phyloP scores from a whole-genome alignment of 1,140 invertebrate genomes.

The Trichonephila inaurata region DNA sequence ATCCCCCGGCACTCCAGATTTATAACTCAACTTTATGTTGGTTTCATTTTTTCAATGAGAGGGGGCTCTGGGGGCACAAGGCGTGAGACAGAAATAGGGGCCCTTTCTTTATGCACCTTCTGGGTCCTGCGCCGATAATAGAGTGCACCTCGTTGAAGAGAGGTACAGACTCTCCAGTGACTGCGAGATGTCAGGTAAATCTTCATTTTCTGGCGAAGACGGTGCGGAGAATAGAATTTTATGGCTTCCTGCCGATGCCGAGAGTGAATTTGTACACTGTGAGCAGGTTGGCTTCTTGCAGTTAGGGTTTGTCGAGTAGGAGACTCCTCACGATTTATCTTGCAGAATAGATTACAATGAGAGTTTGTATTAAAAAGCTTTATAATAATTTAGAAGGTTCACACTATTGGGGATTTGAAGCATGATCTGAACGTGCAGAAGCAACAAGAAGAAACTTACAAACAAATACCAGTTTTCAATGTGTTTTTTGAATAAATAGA shows the following conservation, averaged over 20 bases:
- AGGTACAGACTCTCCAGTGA: background rate
- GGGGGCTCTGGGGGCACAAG: slow-evolving; percentile 22
- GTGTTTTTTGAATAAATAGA: too few species aligned
- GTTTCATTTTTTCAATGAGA: slow-evolving; percentile 47
- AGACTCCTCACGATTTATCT: background rate
- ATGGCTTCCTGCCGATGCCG: slow-evolving; percentile 22
- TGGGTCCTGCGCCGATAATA: slow-evolving; percentile 27
- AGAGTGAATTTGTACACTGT: background rate
- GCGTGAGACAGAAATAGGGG: background rate
- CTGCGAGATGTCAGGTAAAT: slow-evolving; percentile 51
- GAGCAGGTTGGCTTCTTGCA: background rate
- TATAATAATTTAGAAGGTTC: too few species aligned
- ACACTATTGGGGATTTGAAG: too few species aligned
- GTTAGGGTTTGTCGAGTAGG: background rate
- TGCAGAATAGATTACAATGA: background rate
- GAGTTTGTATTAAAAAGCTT: too few species aligned
- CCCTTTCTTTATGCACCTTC: slow-evolving; percentile 42
- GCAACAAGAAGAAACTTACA: too few species aligned
- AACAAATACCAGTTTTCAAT: too few species aligned
- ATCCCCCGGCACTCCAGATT: slow-evolving; percentile 15
- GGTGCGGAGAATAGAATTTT: slow-evolving; percentile 42
- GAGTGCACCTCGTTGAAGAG: background rate
- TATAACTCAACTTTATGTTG: slow-evolving; percentile 54
- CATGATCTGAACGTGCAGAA: too few species aligned
- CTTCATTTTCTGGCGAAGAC: slow-evolving; percentile 23